These are phyloP conservation scores for Lasioglossum vierecki DNA, from an alignment of 2,888 invertebrate genomes.

Conservation along the genomic window DNA sequence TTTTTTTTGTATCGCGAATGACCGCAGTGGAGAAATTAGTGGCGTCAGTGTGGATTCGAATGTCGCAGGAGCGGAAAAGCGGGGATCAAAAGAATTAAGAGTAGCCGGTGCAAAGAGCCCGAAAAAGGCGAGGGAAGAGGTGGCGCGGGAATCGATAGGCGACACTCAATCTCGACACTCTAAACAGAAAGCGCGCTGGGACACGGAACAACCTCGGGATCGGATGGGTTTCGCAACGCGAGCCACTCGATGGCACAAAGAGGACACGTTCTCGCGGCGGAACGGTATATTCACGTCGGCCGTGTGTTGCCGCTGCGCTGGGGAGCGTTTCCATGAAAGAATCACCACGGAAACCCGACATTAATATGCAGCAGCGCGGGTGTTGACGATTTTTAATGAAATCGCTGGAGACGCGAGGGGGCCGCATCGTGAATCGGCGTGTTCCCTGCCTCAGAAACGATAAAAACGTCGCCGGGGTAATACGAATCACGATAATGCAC, in stretches of 20 bases:
- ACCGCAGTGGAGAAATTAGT: neutral
- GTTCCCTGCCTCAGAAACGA: neutral
- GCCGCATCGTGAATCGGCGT: neutral
- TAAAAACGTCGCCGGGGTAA: neutral
- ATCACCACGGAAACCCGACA: conserved; percentile 47
- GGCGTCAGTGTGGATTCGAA: neutral
- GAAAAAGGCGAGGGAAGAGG: too few species aligned
- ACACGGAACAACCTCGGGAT: neutral
- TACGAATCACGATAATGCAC: conserved; percentile 11
- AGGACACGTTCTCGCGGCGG: neutral
- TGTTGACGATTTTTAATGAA: conserved; percentile 20
- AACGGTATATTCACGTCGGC: conserved; percentile 26
- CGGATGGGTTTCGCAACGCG: neutral
- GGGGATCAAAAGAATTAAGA: neutral
- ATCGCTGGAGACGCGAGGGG: neutral
- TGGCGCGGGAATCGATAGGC: conserved; percentile 1
- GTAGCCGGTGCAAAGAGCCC: neutral
- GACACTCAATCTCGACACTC: conserved; percentile 12
- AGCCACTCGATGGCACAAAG: conserved; percentile 13
- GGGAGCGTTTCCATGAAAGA: conserved; percentile 55
- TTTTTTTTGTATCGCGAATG: neutral
- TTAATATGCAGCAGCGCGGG: conserved; percentile 58
- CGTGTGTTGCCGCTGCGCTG: conserved; percentile 11
- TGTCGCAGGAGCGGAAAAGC: neutral
- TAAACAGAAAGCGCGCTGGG: conserved; percentile 1